A percentile compares a stretch with the other conserved stretches of the same genome.
These are phyloP conservation scores for Nannoperca australis DNA, from an alignment of 2,797 vertebrate species.

Conservation along the genomic window DNA sequence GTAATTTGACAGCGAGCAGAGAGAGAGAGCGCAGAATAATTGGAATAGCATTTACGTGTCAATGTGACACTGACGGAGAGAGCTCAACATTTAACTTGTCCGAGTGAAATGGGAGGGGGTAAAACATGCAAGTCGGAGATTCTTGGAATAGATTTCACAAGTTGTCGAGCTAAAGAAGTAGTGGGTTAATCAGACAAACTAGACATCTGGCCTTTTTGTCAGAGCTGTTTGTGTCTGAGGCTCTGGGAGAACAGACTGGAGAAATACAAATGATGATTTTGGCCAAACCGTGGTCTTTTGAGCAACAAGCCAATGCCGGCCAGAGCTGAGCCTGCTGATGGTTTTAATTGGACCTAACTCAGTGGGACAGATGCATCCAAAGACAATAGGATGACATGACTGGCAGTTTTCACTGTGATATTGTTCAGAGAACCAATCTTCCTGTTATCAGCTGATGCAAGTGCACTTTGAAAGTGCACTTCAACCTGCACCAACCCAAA, in stretches of 20 bases:
- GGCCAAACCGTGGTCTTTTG: slow-evolving; percentile 49
- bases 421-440: slow-evolving; percentile 24
- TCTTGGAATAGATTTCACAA: slow-evolving; percentile 66
- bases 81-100: slow-evolving; percentile 70
- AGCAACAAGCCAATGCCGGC: slow-evolving; percentile 48
- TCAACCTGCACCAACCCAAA: slow-evolving; percentile 21
- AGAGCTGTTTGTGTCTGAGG: slow-evolving; percentile 62
- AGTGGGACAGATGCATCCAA: slow-evolving; percentile 44
- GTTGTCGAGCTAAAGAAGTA: slow-evolving; percentile 55
- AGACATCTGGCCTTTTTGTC: slow-evolving; percentile 76
- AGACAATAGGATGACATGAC: slow-evolving; percentile 33
- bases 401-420: slow-evolving; percentile 36
- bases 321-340: slow-evolving; percentile 33
- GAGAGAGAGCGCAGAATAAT: slow-evolving; percentile 76
- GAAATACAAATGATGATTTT: slow-evolving; percentile 52
- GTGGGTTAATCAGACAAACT: slow-evolving; percentile 77
- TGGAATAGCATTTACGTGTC: slow-evolving; percentile 82
- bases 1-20: slow-evolving; percentile 83
- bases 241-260: slow-evolving; percentile 51
- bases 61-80: slow-evolving; percentile 74
- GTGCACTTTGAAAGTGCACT: neutral
- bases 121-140: slow-evolving; percentile 44
- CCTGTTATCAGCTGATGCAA: slow-evolving; percentile 27
- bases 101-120: slow-evolving; percentile 31
- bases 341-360: slow-evolving; percentile 56